phyloP scores from a whole-genome alignment of 2,797 vertebrate genomes.

The Oryzias sinensis region DNA sequence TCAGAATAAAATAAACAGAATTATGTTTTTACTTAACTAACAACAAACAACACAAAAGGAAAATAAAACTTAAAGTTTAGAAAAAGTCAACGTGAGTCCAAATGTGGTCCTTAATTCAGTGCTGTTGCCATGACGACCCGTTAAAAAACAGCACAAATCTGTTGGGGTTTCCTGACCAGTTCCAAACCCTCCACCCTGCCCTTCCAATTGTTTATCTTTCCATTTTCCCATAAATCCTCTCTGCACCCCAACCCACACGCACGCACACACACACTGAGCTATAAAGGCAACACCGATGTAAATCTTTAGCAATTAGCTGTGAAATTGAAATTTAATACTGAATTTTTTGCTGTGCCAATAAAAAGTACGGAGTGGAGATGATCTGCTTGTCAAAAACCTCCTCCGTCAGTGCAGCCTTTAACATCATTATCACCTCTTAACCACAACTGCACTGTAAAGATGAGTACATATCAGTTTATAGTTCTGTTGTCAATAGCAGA shows the following conservation, averaged over 20 bases:
- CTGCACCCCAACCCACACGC: neutral
- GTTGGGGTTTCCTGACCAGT: constrained; percentile 56
- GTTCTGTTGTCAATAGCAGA: constrained; percentile 16
- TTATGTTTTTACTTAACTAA: too few relatives aligned
- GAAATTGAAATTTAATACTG: too few relatives aligned
- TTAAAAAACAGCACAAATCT: constrained; percentile 73
- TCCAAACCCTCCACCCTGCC: constrained; percentile 22
- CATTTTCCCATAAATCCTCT: constrained; percentile 15
- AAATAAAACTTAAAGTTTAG: too few relatives aligned
- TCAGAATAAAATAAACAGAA: constrained; percentile 8
- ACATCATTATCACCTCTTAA: constrained; percentile 46
- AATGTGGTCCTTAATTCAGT: constrained; percentile 26
- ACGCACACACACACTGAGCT: neutral
- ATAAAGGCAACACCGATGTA: neutral
- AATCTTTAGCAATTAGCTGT: too few relatives aligned
- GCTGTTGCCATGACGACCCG: constrained; percentile 62
- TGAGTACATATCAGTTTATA: constrained; percentile 48
- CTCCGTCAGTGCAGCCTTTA: too few relatives aligned
- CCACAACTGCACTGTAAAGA: constrained; percentile 44
- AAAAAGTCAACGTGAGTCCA: too few relatives aligned
- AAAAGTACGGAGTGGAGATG: too few relatives aligned
- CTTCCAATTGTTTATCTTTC: constrained; percentile 38
- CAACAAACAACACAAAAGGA: too few relatives aligned
- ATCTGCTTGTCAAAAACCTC: too few relatives aligned
- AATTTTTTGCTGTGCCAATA: too few relatives aligned